A percentile compares a stretch with the other conserved stretches of the same genome.
These are phyloP conservation scores for Lampropteryx suffumata DNA, from an alignment of 2,888 invertebrate genomes.

Conservation along the genomic window DNA sequence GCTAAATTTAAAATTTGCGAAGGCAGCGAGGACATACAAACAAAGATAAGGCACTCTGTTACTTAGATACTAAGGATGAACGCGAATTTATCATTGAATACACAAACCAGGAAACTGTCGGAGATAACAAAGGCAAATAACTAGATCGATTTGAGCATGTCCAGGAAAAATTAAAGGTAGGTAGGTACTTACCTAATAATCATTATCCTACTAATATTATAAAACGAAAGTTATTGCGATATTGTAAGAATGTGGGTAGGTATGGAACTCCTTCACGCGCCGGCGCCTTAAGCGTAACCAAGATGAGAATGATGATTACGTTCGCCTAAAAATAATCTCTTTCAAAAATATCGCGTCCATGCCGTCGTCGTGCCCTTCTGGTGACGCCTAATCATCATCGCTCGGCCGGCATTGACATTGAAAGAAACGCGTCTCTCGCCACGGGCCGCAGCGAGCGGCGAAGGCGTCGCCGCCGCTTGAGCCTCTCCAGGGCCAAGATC, in stretches of 20 bases:
- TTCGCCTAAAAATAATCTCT: too few species aligned
- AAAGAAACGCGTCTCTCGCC: constrained; percentile 39
- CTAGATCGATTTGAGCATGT: constrained; percentile 17
- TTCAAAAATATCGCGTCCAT: too few species aligned
- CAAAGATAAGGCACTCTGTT: constrained; percentile 1
- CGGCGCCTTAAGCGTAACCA: too few species aligned
- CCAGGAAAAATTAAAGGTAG: not conserved
- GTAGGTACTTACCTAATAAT: too few species aligned
- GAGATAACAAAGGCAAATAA: constrained; percentile 39
- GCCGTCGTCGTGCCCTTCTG: constrained; percentile 4
- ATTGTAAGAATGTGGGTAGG: too few species aligned
- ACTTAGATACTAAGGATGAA: constrained; percentile 23
- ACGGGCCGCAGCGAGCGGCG: not conserved
- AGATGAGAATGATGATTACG: too few species aligned
- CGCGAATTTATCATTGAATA: constrained; percentile 25
- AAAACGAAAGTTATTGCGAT: too few species aligned
- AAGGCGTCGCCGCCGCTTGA: constrained; percentile 32
- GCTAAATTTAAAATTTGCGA: constrained; percentile 4
- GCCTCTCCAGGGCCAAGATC: constrained; percentile 60
- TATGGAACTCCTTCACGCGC: too few species aligned
- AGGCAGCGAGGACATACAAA: not conserved
- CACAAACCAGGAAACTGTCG: constrained; percentile 19
- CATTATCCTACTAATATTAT: too few species aligned
- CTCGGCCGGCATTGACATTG: constrained; percentile 78
- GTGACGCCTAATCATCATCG: constrained; percentile 40